Evolutionary conservation across 2,888 invertebrate species (phyloP).

Genomic region (Cosmopolites sordidus): DNA sequence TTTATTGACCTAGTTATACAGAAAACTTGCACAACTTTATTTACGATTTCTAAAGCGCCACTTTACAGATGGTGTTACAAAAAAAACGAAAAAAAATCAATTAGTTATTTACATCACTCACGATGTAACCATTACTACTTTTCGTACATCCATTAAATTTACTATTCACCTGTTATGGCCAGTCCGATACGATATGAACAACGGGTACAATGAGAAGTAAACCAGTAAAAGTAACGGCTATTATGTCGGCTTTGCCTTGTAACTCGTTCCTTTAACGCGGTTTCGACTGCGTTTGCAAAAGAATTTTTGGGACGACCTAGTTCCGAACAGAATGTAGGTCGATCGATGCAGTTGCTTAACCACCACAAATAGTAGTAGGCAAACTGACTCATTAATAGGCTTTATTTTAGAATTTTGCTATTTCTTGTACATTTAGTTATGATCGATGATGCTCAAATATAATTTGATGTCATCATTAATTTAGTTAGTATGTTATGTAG

Average conservation of each 20-base stretch:
- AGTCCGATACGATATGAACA: too few relatives aligned
- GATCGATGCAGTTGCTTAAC: constrained; percentile 17
- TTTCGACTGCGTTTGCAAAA: not conserved
- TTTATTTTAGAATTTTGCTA: constrained; percentile 7
- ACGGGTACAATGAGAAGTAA: constrained; percentile 3
- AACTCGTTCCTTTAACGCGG: not conserved
- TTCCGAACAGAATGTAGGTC: constrained; percentile 8
- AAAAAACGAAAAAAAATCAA: too few relatives aligned
- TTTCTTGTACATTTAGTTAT: not conserved
- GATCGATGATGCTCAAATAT: constrained; percentile 3
- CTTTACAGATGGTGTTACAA: too few relatives aligned
- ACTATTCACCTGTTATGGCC: too few relatives aligned
- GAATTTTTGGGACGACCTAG: constrained; percentile 5
- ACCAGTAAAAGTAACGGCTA: constrained; percentile 7
- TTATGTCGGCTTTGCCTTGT: not conserved
- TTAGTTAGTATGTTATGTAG: too few relatives aligned
- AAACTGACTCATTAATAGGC: constrained; percentile 10
- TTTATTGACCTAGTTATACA: too few relatives aligned
- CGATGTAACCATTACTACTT: too few relatives aligned
- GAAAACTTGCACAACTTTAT: too few relatives aligned
- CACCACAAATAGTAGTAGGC: constrained; percentile 7
- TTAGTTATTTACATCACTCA: too few relatives aligned
- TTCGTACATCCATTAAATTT: too few relatives aligned
- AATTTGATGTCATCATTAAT: constrained; percentile 7
- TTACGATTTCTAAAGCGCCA: too few relatives aligned